A percentile compares a stretch with the other conserved stretches of the same genome.
phyloP scores from a whole-genome alignment of 2,888 invertebrate species.

The Lithodes maja region DNA sequence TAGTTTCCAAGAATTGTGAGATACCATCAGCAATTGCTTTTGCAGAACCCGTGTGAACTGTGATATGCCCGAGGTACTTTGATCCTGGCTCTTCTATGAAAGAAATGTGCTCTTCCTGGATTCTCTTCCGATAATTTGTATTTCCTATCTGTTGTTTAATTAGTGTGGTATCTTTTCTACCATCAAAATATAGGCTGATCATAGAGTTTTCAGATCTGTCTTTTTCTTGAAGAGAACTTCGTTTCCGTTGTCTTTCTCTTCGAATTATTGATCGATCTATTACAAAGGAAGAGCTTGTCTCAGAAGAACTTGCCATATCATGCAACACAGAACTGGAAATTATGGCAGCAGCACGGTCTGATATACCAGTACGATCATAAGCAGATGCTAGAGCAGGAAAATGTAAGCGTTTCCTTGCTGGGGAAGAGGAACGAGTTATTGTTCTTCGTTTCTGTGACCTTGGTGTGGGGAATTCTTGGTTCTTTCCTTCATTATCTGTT shows the following conservation, averaged over 20 bases:
- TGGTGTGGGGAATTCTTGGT: not conserved
- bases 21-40: not conserved
- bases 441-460: not conserved
- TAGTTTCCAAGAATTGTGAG: not conserved
- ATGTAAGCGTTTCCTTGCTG: not conserved
- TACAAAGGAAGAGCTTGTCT: not conserved
- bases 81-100: not conserved
- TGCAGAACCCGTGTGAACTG: not conserved
- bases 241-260: not conserved
- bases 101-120: conserved; percentile 18
- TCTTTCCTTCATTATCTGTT: not conserved
- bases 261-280: not conserved
- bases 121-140: not conserved
- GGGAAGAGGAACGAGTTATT: not conserved
- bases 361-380: conserved; percentile 43
- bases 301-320: conserved; percentile 22
- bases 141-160: not conserved
- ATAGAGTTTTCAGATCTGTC: not conserved
- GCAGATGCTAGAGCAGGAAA: conserved; percentile 36
- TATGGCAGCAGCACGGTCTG: conserved; percentile 48
- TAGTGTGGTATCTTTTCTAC: not conserved
- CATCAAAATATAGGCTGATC: not conserved
- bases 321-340: conserved; percentile 51
- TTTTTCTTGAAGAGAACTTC: not conserved
- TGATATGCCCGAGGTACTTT: not conserved